Evolutionary conservation across 1,140 invertebrate species (phyloP), one percentile per base, ranked within the genome.

Genomic region (Diabrotica undecimpunctata): DNA sequence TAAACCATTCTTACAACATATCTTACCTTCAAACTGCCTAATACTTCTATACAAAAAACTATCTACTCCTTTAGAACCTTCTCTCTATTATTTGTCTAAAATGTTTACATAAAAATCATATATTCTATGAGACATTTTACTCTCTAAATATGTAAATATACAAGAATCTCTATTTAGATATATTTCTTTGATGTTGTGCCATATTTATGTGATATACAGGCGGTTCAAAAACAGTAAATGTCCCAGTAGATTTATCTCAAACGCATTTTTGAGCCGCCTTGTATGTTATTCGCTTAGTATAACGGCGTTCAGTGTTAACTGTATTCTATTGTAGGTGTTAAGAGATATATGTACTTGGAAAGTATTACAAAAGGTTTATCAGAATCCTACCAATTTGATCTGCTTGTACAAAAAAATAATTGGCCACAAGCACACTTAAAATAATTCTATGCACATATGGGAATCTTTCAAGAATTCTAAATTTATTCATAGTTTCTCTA

Each of bases 61-160:
- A 25, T 25, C 25, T 25, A 25, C 25, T 2, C 25, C 4, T 25
- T 25, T 4, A 25, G 25, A 25, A 25, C 25, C 25, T 25, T 4
- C 25, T 4, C 25, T 25, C 25, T 25, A 25, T 25, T 25, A 25
- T 25, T 25, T 25, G 25, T 25, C 25, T 25, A 25, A 25, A 25
- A 25, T 25, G 25, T 25, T 25, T 25, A 25, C 25, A 25, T 25
- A 25, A 25, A 25, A 25, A 25, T 25, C 52, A 62, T 62, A 62
- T 62, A 62, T 62, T 62, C 60, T 61, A 61, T 52, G 50, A 61
- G 25, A 61, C 39, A 12, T 58, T 13, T 58, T 25, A 12, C 36
- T 38, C 38, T 58, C 38, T 38, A n/a, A 25, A 25, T 1, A 58
- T 12, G 12, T n/a, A n/a, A 12, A 12, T 58, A 61, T 11, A 61